Percentiles rank a stretch among this genome's conserved stretches.
Evolutionary conservation across 1,140 invertebrate species (phyloP).

Genomic region (Microplitis mediator): DNA sequence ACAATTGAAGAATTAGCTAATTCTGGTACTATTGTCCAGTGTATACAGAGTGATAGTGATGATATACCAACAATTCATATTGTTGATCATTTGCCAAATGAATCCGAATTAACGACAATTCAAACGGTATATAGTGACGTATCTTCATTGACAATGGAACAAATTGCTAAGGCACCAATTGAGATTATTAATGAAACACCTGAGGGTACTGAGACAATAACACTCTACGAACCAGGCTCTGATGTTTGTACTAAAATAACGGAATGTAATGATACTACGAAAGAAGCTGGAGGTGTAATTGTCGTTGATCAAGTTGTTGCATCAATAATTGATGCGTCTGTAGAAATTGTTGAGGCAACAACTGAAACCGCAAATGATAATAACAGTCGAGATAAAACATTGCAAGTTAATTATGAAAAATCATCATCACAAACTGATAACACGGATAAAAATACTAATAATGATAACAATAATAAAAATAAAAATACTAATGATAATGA

Average conservation of each 20-base stretch:
- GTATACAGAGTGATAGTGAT: slow-evolving; percentile 46
- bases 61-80: slow-evolving; percentile 59
- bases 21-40: slow-evolving; percentile 46
- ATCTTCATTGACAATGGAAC: slow-evolving; percentile 22
- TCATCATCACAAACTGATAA: slow-evolving; percentile 4
- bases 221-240: not conserved
- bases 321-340: not conserved
- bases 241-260: slow-evolving; percentile 2
- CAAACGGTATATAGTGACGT: slow-evolving; percentile 30
- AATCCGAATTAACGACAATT: slow-evolving; percentile 31
- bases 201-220: slow-evolving; percentile 5
- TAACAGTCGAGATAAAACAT: not conserved
- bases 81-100: slow-evolving; percentile 51
- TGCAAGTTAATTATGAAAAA: not conserved
- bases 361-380: not conserved
- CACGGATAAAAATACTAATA: not conserved
- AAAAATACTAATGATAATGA: not conserved
- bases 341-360: not conserved
- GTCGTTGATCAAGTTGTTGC: slow-evolving; percentile 3
- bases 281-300: not conserved
- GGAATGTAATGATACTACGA: not conserved
- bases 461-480: not conserved
- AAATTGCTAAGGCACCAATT: slow-evolving; percentile 23
- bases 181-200: slow-evolving; percentile 20
- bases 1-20: slow-evolving; percentile 30